Evolutionary conservation across 2,888 invertebrate genomes (phyloP), one percentile per base, ranked within the genome.

Genomic region (Callyntrura sp.): DNA sequence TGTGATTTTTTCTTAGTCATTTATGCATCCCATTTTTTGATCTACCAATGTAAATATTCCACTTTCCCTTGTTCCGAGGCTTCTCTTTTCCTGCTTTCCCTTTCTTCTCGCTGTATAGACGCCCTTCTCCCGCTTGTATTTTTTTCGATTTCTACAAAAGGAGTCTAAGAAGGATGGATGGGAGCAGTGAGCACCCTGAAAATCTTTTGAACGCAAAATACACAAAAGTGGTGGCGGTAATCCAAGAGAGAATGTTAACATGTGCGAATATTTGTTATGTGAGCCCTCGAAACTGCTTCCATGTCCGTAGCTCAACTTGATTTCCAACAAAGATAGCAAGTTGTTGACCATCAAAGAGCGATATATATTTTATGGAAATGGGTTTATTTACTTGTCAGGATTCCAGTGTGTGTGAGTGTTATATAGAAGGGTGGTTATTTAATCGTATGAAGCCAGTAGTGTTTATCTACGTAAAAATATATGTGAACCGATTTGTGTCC

Each of bases 261-360:
- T 65, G 70, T 70, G 70, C 17, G 70, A 70, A 35, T 43, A 43
- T 35, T 43, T 70, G 43, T 70, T 35, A n/a, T 70, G 12, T 17
- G 1, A 14, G 25, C 65, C 28, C 28, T 43, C n/a, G 43, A 35
- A 70, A 70, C 35, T 17, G 3, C 43, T 3, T 35, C 43, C 17
- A 25, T 12, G 5, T 28, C 65, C 9, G 11, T 25, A 28, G n/a
- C 11, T 9, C n/a, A 70, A 43, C 43, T n/a, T 43, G 17, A 70
- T 43, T 70, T 43, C n/a, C n/a, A n/a, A 17, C 35, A 35, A 8
- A 17, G 70, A 70, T 43, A 70, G 70, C 17, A 17, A 43, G 28
- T 65, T 65, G 65, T 65, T 70, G 70, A 70, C 70, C 70, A 70
- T 43, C 70, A 70, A 35, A 70, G 17, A n/a, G 0, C 14, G 6